phyloP scores from a whole-genome alignment of 2,888 invertebrate genomes.

The Luperina testacea region DNA sequence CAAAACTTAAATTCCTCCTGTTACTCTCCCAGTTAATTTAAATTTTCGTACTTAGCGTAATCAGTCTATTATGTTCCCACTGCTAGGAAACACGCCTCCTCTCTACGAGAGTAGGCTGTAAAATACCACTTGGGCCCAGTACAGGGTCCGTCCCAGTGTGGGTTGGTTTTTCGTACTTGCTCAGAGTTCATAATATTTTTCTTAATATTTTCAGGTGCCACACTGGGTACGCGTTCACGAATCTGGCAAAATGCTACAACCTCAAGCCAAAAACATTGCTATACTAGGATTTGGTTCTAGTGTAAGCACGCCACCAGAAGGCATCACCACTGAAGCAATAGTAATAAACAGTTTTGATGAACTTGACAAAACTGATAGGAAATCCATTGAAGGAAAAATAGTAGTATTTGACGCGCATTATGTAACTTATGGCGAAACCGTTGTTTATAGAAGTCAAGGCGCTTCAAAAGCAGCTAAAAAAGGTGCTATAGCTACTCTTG shows the following conservation, averaged over 20 bases:
- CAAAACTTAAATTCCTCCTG: neutral
- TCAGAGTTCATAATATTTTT: neutral
- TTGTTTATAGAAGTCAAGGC: conserved; percentile 91
- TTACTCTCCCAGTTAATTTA: neutral
- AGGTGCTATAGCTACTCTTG: conserved; percentile 93
- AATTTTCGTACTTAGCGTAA: neutral
- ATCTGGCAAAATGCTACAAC: conserved; percentile 90
- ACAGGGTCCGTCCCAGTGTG: neutral
- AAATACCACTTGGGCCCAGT: neutral
- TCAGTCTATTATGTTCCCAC: no score
- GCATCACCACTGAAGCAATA: conserved; percentile 92
- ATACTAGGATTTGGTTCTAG: conserved; percentile 93
- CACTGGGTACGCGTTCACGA: conserved; percentile 91
- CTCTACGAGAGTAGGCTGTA: neutral
- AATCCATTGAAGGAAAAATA: conserved; percentile 92
- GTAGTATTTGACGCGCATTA: conserved; percentile 93
- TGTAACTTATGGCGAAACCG: conserved; percentile 91
- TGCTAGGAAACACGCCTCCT: no score
- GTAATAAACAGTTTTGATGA: conserved; percentile 93
- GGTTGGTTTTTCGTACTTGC: neutral
- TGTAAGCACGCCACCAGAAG: conserved; percentile 92
- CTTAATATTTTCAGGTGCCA: conserved; percentile 75
- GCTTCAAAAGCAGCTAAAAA: conserved; percentile 92
- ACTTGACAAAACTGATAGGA: conserved; percentile 85
- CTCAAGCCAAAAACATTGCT: conserved; percentile 90